Base-by-base conservation (phyloP, 2,797 vertebrate species). In the Momotus momota region DNA sequence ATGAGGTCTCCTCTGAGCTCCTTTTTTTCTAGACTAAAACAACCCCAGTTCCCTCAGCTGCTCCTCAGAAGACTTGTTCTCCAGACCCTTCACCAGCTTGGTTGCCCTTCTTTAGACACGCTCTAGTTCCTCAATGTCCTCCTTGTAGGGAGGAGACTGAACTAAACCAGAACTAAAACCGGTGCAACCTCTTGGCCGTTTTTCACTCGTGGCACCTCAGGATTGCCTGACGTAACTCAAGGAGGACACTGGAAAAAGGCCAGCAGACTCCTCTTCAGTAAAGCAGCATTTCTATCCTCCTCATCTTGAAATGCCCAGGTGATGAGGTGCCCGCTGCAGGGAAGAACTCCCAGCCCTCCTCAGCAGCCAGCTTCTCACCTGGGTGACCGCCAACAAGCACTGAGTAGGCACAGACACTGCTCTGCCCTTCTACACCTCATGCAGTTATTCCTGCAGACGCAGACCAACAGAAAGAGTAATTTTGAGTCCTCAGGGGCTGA, bases 381-480 rank as follows among this genome's bases (percentile, higher is more conserved):
- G 25, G 16, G 21, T 1, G 1, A 7, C 0, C 15, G 14, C 19
- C 52, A 88, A 70, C 60, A 80, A 85, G 18, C 0, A 21, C 19
- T 14, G 12, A 74, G n/a, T 1, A 0, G 35, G 51, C 48, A 62
- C 2, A 83, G 48, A 23, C 22, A 33, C 20, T 0, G 0, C 0
- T 83, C 45, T 52, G 48, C 75, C 20, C 13, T 16, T 75, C 52
- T 48, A 7, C 52, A 80, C 9, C 51, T 77, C 75, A 46, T 12
- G 51, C 46, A 85, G 74, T 67, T 87, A 69, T 14, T 60, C 73
- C 8, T 45, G 40, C 40, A 27, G 14, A 40, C 5, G 7, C 5
- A 62, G 45, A 27, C 29, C 31, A 89, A 80, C 6, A 58, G 38
- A 82, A 21, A 72, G 88, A 61, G 60, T n/a, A 7, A 77, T 35